These are phyloP conservation scores for Matsumyia berberina DNA, from an alignment of 2,888 invertebrate genomes.

Conservation along the genomic window DNA sequence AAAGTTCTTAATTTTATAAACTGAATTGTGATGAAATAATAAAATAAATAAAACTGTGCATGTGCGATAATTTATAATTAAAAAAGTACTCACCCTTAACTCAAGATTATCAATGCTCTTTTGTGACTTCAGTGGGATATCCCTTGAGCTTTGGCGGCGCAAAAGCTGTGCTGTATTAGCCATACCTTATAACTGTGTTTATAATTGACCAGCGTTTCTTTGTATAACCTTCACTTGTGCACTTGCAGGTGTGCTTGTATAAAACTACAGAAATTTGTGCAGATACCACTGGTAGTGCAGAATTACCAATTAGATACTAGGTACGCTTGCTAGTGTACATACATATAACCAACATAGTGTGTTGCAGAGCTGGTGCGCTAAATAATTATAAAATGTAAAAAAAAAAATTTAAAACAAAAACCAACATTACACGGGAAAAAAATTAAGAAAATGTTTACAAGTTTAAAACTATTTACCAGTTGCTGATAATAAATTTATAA, in stretches of 20 bases:
- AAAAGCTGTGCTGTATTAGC: constrained; percentile 96
- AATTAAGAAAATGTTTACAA: too few relatives aligned
- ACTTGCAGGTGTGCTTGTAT: constrained; percentile 45
- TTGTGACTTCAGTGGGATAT: constrained; percentile 88
- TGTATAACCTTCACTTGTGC: constrained; percentile 48
- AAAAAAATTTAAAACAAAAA: constrained; percentile 11
- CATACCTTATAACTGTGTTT: constrained; percentile 84
- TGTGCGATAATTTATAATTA: too few relatives aligned
- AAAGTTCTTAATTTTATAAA: too few relatives aligned
- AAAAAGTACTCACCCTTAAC: constrained; percentile 88
- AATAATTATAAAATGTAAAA: constrained; percentile 37
- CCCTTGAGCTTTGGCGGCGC: constrained; percentile 94
- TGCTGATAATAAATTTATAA: too few relatives aligned
- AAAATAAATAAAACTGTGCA: too few relatives aligned
- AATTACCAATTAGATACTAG: constrained; percentile 62
- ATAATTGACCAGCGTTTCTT: constrained; percentile 67
- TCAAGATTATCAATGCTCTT: constrained; percentile 93
- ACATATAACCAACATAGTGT: constrained; percentile 64
- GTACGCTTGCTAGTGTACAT: constrained; percentile 44
- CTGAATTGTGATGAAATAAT: too few relatives aligned
- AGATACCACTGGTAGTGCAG: constrained; percentile 60
- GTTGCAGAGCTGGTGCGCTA: constrained; percentile 66
- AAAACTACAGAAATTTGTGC: constrained; percentile 62
- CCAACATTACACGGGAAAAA: background rate
- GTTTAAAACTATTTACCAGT: too few relatives aligned